Conservation (phyloP, 1,140 invertebrate genomes). For the Caenorhabditis latens region DNA sequence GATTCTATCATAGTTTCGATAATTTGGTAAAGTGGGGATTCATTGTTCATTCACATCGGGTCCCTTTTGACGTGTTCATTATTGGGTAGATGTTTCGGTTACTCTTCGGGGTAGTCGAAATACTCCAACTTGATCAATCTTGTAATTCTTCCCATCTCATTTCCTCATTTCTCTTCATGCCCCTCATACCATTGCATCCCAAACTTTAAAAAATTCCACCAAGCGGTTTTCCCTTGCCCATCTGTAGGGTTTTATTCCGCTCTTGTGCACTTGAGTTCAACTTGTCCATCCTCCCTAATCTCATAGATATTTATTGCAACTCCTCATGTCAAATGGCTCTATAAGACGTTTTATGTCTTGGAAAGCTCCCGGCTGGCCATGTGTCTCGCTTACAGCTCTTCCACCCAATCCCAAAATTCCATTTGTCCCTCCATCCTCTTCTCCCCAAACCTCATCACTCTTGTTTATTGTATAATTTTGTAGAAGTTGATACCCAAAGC, state of each 20-base stretch:
- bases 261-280: constrained; percentile 40
- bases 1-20: background rate
- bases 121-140: constrained; percentile 29
- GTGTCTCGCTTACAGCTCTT: constrained; percentile 55
- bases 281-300: constrained; percentile 18
- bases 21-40: background rate
- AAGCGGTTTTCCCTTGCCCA: constrained; percentile 46
- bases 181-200: background rate
- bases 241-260: constrained; percentile 51
- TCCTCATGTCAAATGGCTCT: constrained; percentile 39
- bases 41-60: constrained; percentile 33
- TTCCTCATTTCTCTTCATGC: background rate
- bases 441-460: background rate
- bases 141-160: constrained; percentile 31
- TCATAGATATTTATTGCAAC: constrained; percentile 50
- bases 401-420: background rate
- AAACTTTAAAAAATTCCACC: background rate
- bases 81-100: background rate
- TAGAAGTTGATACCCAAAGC: constrained; percentile 43
- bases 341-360: constrained; percentile 10
- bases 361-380: constrained; percentile 55
- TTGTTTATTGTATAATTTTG: constrained; percentile 49
- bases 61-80: constrained; percentile 30
- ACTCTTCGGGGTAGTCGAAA: background rate
- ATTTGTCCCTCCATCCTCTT: background rate